These are phyloP conservation scores for Mimumesa dahlbomi DNA, from an alignment of 2,888 invertebrate genomes.

Conservation along the genomic window DNA sequence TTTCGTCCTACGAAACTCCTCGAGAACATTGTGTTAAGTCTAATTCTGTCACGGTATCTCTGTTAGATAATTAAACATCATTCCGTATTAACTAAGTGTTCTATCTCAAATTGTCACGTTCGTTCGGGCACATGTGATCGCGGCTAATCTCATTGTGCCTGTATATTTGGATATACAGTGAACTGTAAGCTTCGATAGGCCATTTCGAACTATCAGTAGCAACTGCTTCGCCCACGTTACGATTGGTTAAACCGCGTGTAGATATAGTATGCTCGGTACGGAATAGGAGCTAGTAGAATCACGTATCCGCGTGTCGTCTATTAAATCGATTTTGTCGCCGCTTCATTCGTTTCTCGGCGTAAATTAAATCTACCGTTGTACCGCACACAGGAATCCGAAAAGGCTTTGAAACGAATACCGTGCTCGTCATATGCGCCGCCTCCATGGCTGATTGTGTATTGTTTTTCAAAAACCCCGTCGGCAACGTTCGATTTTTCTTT, in stretches of 20 bases:
- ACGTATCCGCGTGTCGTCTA: constrained; percentile 15
- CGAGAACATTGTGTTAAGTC: too few species aligned
- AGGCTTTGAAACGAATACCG: not conserved
- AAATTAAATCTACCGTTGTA: constrained; percentile 1
- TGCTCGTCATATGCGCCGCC: too few species aligned
- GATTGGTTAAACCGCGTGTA: not conserved
- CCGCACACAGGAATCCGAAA: not conserved
- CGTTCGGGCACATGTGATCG: too few species aligned
- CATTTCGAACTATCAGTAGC: constrained; percentile 15
- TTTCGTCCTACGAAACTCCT: too few species aligned
- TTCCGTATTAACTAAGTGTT: too few species aligned
- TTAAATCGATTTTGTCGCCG: constrained; percentile 21
- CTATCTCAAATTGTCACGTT: not conserved
- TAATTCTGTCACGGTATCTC: too few species aligned
- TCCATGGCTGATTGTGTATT: not conserved
- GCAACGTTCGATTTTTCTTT: too few species aligned
- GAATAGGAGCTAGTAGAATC: constrained; percentile 8
- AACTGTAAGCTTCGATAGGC: constrained; percentile 21
- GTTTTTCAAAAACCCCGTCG: not conserved
- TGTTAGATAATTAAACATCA: too few species aligned
- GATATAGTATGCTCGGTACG: too few species aligned
- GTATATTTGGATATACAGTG: constrained; percentile 23
- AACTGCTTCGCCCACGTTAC: not conserved
- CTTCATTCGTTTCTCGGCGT: not conserved
- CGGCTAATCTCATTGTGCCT: constrained; percentile 19